Evolutionary conservation across 1,140 invertebrate species (phyloP).

Genomic region (Drosophila sp.): DNA sequence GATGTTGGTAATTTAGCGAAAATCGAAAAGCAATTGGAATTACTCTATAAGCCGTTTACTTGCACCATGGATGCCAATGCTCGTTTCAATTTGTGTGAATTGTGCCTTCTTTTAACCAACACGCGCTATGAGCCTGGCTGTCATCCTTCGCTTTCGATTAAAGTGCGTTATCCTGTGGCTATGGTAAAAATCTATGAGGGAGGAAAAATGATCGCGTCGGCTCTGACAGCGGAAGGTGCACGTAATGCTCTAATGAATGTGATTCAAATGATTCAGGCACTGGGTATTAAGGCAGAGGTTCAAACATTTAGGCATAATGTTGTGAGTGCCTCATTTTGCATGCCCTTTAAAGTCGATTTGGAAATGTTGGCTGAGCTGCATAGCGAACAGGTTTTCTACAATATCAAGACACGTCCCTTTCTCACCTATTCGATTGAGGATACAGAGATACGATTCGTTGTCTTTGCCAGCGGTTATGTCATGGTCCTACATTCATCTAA

Average conservation of each 20-base stretch:
- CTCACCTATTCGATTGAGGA: constrained; percentile 50
- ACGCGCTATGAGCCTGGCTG: constrained; percentile 46
- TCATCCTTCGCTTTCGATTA: constrained; percentile 44
- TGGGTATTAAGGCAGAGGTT: constrained; percentile 53
- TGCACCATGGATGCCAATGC: constrained; percentile 47
- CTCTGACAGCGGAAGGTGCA: constrained; percentile 40
- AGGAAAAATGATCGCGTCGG: constrained; percentile 43
- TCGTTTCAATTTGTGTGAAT: constrained; percentile 50
- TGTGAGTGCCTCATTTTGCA: constrained; percentile 57
- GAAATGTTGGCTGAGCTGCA: constrained; percentile 34
- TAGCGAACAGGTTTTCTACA: constrained; percentile 23
- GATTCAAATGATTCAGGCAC: constrained; percentile 39
- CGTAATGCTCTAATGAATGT: constrained; percentile 40
- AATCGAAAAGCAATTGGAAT: constrained; percentile 50
- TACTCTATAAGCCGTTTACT: constrained; percentile 61
- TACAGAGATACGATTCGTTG: constrained; percentile 38
- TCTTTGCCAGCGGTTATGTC: constrained; percentile 59
- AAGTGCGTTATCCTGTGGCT: constrained; percentile 32
- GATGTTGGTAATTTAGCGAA: constrained; percentile 29
- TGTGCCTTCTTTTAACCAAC: constrained; percentile 46
- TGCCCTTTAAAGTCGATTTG: constrained; percentile 62
- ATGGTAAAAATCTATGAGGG: constrained; percentile 39
- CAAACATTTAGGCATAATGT: constrained; percentile 43
- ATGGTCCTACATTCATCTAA: constrained; percentile 45
- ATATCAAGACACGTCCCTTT: constrained; percentile 44